A percentile compares a stretch with the other conserved stretches of the same genome.
These are phyloP conservation scores for Acanthurus lineatus DNA, from an alignment of 2,797 vertebrate genomes.

Conservation along the genomic window DNA sequence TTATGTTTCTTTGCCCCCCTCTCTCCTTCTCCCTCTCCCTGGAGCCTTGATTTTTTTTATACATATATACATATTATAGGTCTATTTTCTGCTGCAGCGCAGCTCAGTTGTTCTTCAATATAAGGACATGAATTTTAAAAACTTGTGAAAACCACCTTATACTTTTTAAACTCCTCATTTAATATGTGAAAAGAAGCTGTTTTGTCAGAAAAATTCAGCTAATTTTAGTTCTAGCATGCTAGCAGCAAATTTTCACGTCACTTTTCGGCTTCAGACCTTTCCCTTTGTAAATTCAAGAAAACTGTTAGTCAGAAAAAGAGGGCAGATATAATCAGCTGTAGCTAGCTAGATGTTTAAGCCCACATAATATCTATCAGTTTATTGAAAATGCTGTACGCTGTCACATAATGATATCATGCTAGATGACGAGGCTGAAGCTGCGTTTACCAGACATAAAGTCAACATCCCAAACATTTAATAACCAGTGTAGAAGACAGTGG, in stretches of 20 bases:
- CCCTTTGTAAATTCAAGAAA: background rate
- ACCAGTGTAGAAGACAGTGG: background rate
- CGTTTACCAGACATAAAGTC: background rate
- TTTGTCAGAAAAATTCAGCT: background rate
- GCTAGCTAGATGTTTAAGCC: background rate
- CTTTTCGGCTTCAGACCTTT: background rate
- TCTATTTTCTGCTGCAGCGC: conserved; percentile 10
- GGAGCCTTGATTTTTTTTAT: conserved; percentile 50
- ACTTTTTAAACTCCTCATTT: background rate
- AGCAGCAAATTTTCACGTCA: background rate
- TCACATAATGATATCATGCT: background rate
- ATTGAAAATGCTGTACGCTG: background rate
- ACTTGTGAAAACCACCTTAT: conserved; percentile 10
- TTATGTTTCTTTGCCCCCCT: conserved; percentile 69
- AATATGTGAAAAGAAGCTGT: background rate
- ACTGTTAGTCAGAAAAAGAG: too few relatives aligned
- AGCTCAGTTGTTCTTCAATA: background rate
- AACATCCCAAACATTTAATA: background rate
- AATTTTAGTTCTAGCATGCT: background rate
- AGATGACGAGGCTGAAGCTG: background rate
- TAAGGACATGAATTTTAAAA: background rate
- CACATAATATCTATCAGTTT: too few relatives aligned
- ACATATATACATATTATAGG: too few relatives aligned
- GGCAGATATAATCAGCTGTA: background rate
- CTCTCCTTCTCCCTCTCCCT: conserved; percentile 33